Base-by-base conservation (phyloP, 2,888 invertebrate species). In the Brenthis daphne region DNA sequence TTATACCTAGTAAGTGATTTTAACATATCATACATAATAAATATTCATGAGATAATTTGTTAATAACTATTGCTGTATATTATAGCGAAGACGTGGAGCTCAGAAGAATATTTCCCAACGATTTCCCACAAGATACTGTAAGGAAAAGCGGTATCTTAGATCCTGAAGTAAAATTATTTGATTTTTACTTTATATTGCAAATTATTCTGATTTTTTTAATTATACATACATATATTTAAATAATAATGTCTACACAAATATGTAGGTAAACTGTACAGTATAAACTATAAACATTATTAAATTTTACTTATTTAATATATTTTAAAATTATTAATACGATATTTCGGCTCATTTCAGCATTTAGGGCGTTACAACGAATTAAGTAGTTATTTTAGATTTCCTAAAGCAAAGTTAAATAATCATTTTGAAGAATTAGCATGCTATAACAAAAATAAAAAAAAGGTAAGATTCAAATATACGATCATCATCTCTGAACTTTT, bases 361-460 rank as follows among this genome's bases (percentile, higher is more conserved):
- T 81, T 91, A 73, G 91, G 90, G 60, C 86, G 90, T 12, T 92
- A 89, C 65, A 76, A 77, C 3, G 90, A 92, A 76, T 70, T 92
- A 55, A 78, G 81, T 60, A 80, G 75, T 58, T 92, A 92, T 77
- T 91, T 88, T 72, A 80, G 77, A 74, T 73, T 82, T 69, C 92
- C 92, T 2, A 89, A 85, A 78, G 70, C 78, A 1, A 79, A 80
- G 58, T 5, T 87, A 2, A 92, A 87, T 68, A 86, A 84, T 56
- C 92, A 91, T 71, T 92, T 92, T 71, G 92, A 92, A 76, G 92
- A 92, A 76, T 74, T 92, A 33, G 76, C 80, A 11, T 92, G 92
- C 71, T 87, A 85, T 68, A 75, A 84, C 51, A 78, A 82, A 72
- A 76, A 77, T 14, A 74, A 75, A n/a, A 84, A 76, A 75, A 89